phyloP scores from a whole-genome alignment of 2,888 invertebrate genomes.

The Branchipolynoe longqiensis region DNA sequence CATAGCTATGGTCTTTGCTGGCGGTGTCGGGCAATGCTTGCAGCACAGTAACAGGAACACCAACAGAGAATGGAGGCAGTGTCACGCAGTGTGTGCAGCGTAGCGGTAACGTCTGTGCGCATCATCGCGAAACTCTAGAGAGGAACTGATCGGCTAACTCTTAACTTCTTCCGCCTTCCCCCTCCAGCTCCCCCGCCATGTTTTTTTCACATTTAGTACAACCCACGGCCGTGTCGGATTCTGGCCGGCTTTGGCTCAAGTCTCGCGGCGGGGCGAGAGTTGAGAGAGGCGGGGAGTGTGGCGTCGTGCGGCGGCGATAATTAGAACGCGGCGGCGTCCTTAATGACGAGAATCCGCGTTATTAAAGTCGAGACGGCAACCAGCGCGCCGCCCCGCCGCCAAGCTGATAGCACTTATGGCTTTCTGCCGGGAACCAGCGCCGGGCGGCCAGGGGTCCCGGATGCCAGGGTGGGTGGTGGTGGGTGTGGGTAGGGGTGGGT shows the following conservation, averaged over 20 bases:
- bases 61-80: too few species aligned
- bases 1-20: too few species aligned
- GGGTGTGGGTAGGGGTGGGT: not conserved
- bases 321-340: slow-evolving; percentile 19
- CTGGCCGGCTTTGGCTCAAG: too few species aligned
- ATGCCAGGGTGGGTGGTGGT: not conserved
- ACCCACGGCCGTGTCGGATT: too few species aligned
- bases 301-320: not conserved
- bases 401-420: not conserved
- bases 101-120: too few species aligned
- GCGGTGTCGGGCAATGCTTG: too few species aligned
- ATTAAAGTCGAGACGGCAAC: slow-evolving; percentile 27
- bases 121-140: too few species aligned
- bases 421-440: not conserved
- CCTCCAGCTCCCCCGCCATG: too few species aligned
- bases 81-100: too few species aligned
- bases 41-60: too few species aligned
- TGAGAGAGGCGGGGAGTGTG: not conserved
- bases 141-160: too few species aligned
- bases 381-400: not conserved
- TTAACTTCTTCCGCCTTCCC: not conserved
- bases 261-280: not conserved
- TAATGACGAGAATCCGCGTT: slow-evolving; percentile 43
- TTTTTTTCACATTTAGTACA: too few species aligned
- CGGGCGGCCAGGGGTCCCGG: not conserved